Evolutionary conservation across 1,140 invertebrate species (phyloP), one percentile per base, ranked within the genome.

Genomic region (Heliconius himera): DNA sequence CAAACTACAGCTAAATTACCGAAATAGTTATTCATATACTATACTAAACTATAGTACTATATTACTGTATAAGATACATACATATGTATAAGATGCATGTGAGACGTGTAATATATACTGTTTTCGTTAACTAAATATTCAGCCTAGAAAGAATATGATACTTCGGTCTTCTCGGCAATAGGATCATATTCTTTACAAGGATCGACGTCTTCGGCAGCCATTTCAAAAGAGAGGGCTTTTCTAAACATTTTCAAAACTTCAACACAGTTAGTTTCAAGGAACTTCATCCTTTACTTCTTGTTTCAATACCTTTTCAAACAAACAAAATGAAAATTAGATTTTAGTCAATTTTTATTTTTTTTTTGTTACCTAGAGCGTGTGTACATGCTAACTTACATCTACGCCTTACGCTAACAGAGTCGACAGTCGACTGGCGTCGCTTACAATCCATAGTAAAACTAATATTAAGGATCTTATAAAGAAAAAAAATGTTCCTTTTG

Each of bases 271-370:
- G 89, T 92, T 94, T 95, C 92, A 94, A 93, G 91, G 92, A 94
- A 94, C 93, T 95, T 95, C 94, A 95, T 95, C 94, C 94, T 92
- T 95, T 95, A 94, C 94, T 95, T 95, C 94, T 95, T 95, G 93
- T 95, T 95, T 95, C 94, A 94, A 94, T 94, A 95, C 94, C 94
- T 95, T 95, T 95, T 94, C 92, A 95, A 81, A 95, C 93, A 95
- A 95, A 95, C 94, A 95, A 95, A 95, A 95, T 94, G 89, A 94
- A 93, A 89, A 94, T 95, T 95, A 95, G 94, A 95, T 92, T 94
- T 93, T 72, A 88, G 82, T 89, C 92, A 93, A 88, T 87, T 85
- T 77, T 89, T 91, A 93, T 89, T 92, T 85, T 85, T 41, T 74
- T 89, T 91, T 92, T 89, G 49, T 51, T 92, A 85, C 81, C 91